Evolutionary conservation across 2,888 invertebrate genomes (phyloP).

Genomic region (Dasypogon diadema): DNA sequence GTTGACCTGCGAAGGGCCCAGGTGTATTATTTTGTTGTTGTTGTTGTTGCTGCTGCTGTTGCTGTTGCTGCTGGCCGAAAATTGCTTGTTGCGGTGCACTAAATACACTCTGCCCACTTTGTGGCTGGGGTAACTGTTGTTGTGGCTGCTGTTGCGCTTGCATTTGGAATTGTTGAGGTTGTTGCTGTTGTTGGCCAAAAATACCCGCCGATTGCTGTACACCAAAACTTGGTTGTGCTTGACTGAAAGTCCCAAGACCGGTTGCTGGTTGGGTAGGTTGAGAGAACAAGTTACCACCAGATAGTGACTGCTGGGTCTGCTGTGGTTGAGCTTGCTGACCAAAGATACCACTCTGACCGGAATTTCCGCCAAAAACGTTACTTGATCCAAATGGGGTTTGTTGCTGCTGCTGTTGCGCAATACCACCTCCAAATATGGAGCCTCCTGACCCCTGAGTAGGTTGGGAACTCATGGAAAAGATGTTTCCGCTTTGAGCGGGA

Average conservation of each 20-base stretch:
- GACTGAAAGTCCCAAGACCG: slow-evolving; percentile 55
- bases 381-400: slow-evolving; percentile 3
- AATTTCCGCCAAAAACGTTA: slow-evolving; percentile 16
- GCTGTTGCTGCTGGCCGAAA: slow-evolving; percentile 1
- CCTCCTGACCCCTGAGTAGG: slow-evolving; percentile 1
- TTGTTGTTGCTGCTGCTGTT: slow-evolving; percentile 1
- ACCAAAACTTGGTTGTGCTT: slow-evolving; percentile 37
- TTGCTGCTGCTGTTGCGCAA: slow-evolving; percentile 50
- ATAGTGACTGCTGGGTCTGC: slow-evolving; percentile 51
- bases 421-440: slow-evolving; percentile 7
- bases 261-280: slow-evolving; percentile 16
- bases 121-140: slow-evolving; percentile 47
- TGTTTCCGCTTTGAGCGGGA: background rate
- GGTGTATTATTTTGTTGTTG: background rate
- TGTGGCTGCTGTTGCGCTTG: slow-evolving; percentile 53
- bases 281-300: slow-evolving; percentile 53
- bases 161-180: slow-evolving; percentile 4
- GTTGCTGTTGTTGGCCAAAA: slow-evolving; percentile 57
- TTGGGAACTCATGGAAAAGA: slow-evolving; percentile 27
- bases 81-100: slow-evolving; percentile 50
- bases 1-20: background rate
- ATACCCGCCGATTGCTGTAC: slow-evolving; percentile 56
- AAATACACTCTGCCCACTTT: slow-evolving; percentile 56
- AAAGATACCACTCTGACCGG: slow-evolving; percentile 45
- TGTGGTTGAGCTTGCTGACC: slow-evolving; percentile 29